Base-by-base conservation (phyloP, 2,797 vertebrate species). In the Chelonia mydas region DNA sequence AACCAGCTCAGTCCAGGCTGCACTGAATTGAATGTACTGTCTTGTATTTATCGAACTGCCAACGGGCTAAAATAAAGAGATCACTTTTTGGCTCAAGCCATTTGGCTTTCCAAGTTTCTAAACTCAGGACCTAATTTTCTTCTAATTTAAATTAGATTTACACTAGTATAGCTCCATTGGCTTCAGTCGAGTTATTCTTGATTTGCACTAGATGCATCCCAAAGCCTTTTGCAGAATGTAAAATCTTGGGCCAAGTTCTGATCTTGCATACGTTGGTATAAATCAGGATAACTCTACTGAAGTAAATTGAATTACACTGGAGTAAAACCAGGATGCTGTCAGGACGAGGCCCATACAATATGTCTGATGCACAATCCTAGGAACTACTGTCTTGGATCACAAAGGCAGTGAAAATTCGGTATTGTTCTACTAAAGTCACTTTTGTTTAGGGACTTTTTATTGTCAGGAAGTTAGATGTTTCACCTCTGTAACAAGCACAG, bases 1-100 rank as follows among this genome's bases (percentile, higher is more conserved):
- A 10, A 31, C 23, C n/a, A 3, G 11, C 33, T 80, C 5, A 3
- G 5, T 11, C 8, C 9, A 1, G 2, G 0, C 7, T 0, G 1
- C 0, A 1, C 2, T 27, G 47, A 25, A 49, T 9, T 45, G 59
- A 19, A 21, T 5, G 50, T 25, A 3, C 1, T 21, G 4, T 15
- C 6, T 11, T 28, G 37, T 6, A 4, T 6, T 0, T 11, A 53
- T 41, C 61, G 17, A 33, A 76, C 53, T 37, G 76, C 31, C 13
- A 5, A 19, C 8, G 4, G 13, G 74, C 68, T 49, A 28, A 77
- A 47, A 77, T 47, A 79, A 37, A 33, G 21, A 16, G 68, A 74
- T 15, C 1, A 0, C 7, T 76, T 84, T 37, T 33, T 31, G 25
- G 19, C 41, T 27, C 5, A 2, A 68, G 49, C 13, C n/a, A 68